These are phyloP conservation scores for Cacatua alba DNA, from an alignment of 2,113 vertebrate species.

Conservation along the genomic window DNA sequence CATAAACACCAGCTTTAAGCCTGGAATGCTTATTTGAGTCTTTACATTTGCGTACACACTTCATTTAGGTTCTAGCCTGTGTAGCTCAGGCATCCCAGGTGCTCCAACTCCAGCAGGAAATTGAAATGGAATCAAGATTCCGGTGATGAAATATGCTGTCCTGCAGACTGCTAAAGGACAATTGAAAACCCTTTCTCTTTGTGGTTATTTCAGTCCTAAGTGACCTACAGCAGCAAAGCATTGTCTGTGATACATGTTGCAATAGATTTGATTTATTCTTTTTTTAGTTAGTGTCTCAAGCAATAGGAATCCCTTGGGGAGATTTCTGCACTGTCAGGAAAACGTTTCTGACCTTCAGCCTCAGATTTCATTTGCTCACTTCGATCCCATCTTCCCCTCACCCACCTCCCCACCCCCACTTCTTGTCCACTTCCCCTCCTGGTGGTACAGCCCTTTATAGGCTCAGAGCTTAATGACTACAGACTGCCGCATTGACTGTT, in stretches of 20 bases:
- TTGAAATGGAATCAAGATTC: fast-evolving
- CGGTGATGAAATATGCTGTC: fast-evolving
- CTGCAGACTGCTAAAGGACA: not conserved
- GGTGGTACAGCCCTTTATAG: fast-evolving
- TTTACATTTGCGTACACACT: not conserved
- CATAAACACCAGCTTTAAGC: not conserved
- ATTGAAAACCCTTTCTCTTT: not conserved
- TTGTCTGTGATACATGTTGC: not conserved
- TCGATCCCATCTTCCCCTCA: not conserved
- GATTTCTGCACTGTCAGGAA: not conserved
- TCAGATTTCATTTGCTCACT: not conserved
- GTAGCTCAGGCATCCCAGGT: not conserved
- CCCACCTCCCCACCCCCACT: not conserved
- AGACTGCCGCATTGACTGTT: fast-evolving
- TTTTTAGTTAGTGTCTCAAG: not conserved
- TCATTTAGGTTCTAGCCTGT: not conserved
- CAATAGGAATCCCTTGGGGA: not conserved
- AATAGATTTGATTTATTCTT: not conserved
- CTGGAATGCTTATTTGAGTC: not conserved
- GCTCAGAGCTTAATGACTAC: fast-evolving
- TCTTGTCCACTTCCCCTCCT: fast-evolving
- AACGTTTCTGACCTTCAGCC: not conserved
- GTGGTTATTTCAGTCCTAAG: not conserved
- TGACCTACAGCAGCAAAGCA: not conserved
- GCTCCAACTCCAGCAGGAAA: not conserved